Evolutionary conservation across 2,888 invertebrate species (phyloP), one percentile per base, ranked within the genome.

Genomic region (Dinocampus coccinellae): DNA sequence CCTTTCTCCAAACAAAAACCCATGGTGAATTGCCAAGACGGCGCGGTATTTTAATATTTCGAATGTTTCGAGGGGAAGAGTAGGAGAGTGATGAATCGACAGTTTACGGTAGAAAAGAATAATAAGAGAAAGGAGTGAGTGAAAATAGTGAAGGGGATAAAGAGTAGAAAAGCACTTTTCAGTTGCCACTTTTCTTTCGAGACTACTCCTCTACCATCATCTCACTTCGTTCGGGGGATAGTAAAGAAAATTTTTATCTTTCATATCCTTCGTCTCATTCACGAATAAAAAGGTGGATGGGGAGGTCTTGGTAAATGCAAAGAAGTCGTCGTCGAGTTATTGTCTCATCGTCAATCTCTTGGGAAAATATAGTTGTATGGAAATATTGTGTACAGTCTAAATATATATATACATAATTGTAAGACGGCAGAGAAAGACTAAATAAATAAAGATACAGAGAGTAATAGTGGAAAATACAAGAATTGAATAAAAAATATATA

Each of bases 11-110:
- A 16, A 20, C 16, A 9, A 16, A 47, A 9, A 20, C 4, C 2
- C 3, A 9, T 20, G 47, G 47, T 3, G 16, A 16, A 20, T 47
- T 47, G 36, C n/a, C 36, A 47, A 70, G 72, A 61, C 61, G n/a
- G 52, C 47, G 69, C 55, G 69, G 62, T 65, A 76, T 76, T 76
- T 77, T 73, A 76, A 77, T 77, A 77, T 77, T 76, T 73, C 75
- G 72, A 70, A 65, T 70, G 66, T 77, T 77, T 47, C 33, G 69
- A 55, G 55, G 42, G n/a, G n/a, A n/a, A n/a, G n/a, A n/a, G n/a
- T n/a, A n/a, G n/a, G n/a, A n/a, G n/a, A n/a, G 70, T 72, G 76
- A 75, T 73, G 72, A 73, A 75, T 73, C 63, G 76, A 73, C 70
- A 70, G 73, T 72, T 71, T 67, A 64, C 64, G 13, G 11, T 11